These are phyloP conservation scores for Gymnocypris eckloni DNA, from an alignment of 2,797 vertebrate species.

Conservation along the genomic window DNA sequence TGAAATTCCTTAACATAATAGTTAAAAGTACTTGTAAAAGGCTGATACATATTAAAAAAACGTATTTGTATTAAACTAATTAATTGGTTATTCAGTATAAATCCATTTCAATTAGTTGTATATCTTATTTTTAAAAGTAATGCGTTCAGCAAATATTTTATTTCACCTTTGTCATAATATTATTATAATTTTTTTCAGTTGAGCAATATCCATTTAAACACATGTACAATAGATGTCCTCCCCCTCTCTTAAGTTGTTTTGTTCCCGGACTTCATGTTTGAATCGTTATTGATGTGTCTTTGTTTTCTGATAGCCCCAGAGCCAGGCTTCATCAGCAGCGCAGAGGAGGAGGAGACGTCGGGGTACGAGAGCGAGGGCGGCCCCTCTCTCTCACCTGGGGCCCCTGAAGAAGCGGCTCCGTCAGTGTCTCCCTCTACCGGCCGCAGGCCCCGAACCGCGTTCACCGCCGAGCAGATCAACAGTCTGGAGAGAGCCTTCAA, in stretches of 20 bases:
- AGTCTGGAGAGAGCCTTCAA: slow-evolving; percentile 80
- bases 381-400: slow-evolving; percentile 67
- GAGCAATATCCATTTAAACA: background rate
- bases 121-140: background rate
- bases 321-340: slow-evolving; percentile 21
- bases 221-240: background rate
- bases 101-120: background rate
- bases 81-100: background rate
- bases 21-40: background rate
- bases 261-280: background rate
- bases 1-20: background rate
- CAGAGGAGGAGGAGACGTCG: slow-evolving; percentile 36
- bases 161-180: background rate
- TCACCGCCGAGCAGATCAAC: slow-evolving; percentile 80
- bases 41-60: background rate
- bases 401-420: slow-evolving; percentile 22
- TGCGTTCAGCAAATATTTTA: background rate
- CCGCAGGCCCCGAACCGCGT: slow-evolving; percentile 79
- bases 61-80: background rate
- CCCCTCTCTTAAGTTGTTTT: background rate
- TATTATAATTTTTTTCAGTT: background rate
- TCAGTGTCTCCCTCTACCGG: slow-evolving; percentile 63
- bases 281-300: background rate
- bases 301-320: slow-evolving; percentile 55
- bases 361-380: slow-evolving; percentile 30